Conservation (phyloP, 1,140 invertebrate genomes). For the Pseudomyrmex flavicornis region DNA sequence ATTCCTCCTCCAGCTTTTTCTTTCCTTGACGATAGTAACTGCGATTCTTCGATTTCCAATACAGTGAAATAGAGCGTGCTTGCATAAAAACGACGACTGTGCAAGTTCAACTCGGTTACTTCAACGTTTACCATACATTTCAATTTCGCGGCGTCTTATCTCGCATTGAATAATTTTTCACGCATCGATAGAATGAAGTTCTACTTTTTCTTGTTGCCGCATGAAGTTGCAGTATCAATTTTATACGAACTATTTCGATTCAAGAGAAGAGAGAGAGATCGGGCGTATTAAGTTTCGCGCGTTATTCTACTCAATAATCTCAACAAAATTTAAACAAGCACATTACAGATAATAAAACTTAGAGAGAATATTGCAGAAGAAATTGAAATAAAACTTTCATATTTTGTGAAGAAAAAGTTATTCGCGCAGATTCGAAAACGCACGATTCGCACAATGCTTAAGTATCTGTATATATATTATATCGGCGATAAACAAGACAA, state of each 20-base stretch:
- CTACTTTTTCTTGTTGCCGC: neutral
- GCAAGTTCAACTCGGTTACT: constrained; percentile 50
- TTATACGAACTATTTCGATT: no score
- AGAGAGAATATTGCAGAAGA: no score
- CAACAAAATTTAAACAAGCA: no score
- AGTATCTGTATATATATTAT: neutral
- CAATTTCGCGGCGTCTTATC: constrained; percentile 47
- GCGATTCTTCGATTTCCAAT: constrained; percentile 59
- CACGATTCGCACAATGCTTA: neutral
- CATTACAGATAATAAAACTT: no score
- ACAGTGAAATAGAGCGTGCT: constrained; percentile 56
- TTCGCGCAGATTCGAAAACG: no score
- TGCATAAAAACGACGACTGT: constrained; percentile 46
- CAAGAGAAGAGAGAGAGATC: neutral
- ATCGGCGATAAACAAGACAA: neutral
- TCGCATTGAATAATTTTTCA: constrained; percentile 50
- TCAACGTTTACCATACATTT: constrained; percentile 44
- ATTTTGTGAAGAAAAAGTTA: no score
- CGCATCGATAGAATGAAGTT: constrained; percentile 34
- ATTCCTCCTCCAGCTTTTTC: constrained; percentile 26
- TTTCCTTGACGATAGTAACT: constrained; percentile 16
- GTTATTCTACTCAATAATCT: no score
- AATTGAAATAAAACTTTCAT: no score
- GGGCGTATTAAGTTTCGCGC: no score
- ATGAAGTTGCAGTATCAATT: neutral